These are phyloP conservation scores for Meloidogyne floridensis DNA, from an alignment of 1,140 invertebrate genomes.

Conservation along the genomic window DNA sequence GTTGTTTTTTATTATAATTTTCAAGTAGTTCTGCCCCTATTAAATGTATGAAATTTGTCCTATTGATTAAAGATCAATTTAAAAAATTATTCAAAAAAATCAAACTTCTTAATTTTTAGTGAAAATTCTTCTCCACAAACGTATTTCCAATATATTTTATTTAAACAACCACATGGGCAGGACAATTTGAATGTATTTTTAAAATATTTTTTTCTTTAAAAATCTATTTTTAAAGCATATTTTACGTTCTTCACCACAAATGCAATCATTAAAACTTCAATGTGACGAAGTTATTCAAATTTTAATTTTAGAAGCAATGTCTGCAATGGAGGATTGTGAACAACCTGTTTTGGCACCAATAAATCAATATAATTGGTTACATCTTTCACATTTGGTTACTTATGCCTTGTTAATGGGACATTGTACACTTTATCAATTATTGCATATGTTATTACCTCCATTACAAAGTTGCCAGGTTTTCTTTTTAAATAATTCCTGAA, in stretches of 20 bases:
- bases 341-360: conserved; percentile 32
- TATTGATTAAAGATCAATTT: too few species aligned
- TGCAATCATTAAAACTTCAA: conserved; percentile 23
- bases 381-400: conserved; percentile 47
- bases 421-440: conserved; percentile 30
- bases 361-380: conserved; percentile 54
- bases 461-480: conserved; percentile 37
- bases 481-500: too few species aligned
- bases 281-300: conserved; percentile 51
- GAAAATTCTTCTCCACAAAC: conserved; percentile 47
- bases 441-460: conserved; percentile 40
- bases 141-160: conserved; percentile 50
- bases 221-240: conserved; percentile 30
- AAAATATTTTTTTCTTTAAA: not conserved
- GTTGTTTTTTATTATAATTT: too few species aligned
- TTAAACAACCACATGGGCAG: conserved; percentile 52
- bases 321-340: conserved; percentile 47
- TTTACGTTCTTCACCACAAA: conserved; percentile 17
- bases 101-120: not conserved
- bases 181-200: conserved; percentile 44
- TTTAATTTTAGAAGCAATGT: conserved; percentile 54
- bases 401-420: conserved; percentile 40
- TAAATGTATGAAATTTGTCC: too few species aligned
- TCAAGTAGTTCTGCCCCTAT: too few species aligned
- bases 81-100: too few species aligned